phyloP scores from a whole-genome alignment of 1,140 invertebrate genomes.

The Zaprionus taronus region DNA sequence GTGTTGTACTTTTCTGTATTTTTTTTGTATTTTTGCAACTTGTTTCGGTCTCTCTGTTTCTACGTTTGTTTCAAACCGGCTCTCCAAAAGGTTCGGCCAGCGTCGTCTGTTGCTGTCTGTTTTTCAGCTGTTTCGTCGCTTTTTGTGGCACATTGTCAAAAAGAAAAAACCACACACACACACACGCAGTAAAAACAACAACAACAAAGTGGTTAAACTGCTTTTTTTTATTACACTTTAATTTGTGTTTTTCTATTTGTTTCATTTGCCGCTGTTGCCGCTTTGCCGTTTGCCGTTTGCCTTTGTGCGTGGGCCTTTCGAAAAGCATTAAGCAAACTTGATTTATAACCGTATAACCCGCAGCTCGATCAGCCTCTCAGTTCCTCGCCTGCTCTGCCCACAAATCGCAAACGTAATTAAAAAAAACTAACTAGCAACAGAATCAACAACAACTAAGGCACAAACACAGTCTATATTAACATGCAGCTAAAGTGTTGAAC shows the following conservation, averaged over 20 bases:
- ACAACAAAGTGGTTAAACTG: conserved; percentile 72
- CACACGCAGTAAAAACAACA: conserved; percentile 5
- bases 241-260: conserved; percentile 72
- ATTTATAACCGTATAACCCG: conserved; percentile 44
- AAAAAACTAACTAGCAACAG: conserved; percentile 36
- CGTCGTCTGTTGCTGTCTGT: conserved; percentile 67
- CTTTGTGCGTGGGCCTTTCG: conserved; percentile 68
- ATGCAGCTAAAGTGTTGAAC: conserved; percentile 65
- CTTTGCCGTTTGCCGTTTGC: conserved; percentile 67
- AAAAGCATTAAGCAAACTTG: conserved; percentile 57
- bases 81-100: conserved; percentile 65
- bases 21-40: conserved; percentile 56
- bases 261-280: conserved; percentile 46
- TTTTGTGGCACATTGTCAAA: conserved; percentile 44
- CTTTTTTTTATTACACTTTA: conserved; percentile 78
- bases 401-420: conserved; percentile 40
- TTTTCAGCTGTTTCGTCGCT: conserved; percentile 71
- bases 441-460: conserved; percentile 46
- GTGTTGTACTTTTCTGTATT: background rate
- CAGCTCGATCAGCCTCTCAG: conserved; percentile 8
- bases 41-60: conserved; percentile 42
- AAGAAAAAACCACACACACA: conserved; percentile 23
- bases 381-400: background rate
- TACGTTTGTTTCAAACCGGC: conserved; percentile 67
- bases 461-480: conserved; percentile 39